Evolutionary conservation across 2,888 invertebrate species (phyloP), one percentile per base, ranked within the genome.

Genomic region (Pristionchus japonicus): DNA sequence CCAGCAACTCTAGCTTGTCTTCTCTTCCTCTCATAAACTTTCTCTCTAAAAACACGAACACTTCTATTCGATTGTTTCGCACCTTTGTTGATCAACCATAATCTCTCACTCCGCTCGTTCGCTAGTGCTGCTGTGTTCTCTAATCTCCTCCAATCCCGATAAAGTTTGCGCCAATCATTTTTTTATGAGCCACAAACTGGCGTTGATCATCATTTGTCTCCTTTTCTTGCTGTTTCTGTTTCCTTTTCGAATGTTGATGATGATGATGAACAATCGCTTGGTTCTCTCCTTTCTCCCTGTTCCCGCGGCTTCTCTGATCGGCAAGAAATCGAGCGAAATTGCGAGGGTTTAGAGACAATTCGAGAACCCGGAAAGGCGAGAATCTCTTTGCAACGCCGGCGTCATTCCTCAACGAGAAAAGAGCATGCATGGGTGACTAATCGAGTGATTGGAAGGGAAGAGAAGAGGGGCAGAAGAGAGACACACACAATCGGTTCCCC

Each of bases 131-230:
- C 31, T 40, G 61, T 86, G 43, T n/a, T 74, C 70, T 70, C 40
- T 74, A 17, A 34, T 67, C 17, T 31, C n/a, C n/a, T n/a, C n/a
- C n/a, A n/a, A n/a, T 70, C 37, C 23, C 40, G 88, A 86, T 49
- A 77, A 82, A 67, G 61, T 87, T 7, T 85, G 84, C n/a, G 47
- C 47, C 31, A 74, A 88, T 37, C 74, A 83, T 43, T 86, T 82
- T 27, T 88, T 84, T 13, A 86, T 88, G n/a, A 87, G 86, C 88
- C 89, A n/a, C n/a, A n/a, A n/a, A n/a, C n/a, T n/a, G n/a, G n/a
- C n/a, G n/a, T n/a, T n/a, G n/a, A n/a, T n/a, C n/a, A n/a, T n/a
- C n/a, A n/a, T n/a, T n/a, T n/a, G n/a, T n/a, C n/a, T n/a, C n/a
- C n/a, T n/a, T n/a, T n/a, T n/a, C n/a, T n/a, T n/a, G n/a, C n/a